Conservation (phyloP, 2,113 vertebrate species). For the Pteropus alecto region DNA sequence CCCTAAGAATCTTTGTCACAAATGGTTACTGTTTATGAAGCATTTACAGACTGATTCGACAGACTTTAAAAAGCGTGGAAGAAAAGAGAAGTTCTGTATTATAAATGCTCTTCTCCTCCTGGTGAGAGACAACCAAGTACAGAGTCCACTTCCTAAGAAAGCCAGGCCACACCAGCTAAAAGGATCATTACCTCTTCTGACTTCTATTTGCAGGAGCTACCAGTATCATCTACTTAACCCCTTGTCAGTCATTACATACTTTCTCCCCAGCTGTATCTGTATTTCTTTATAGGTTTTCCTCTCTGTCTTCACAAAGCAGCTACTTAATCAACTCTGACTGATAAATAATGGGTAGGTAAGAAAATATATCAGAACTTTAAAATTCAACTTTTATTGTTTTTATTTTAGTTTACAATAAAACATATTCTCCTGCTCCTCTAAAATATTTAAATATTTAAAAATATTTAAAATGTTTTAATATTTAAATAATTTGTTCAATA, state of each 20-base stretch:
- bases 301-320: background rate
- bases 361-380: background rate
- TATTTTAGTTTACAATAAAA: constrained; percentile 21
- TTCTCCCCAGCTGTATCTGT: background rate
- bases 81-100: background rate
- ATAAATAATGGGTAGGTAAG: background rate
- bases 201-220: background rate
- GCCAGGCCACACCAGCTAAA: background rate
- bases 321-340: background rate
- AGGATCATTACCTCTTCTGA: background rate
- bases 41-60: background rate
- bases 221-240: background rate
- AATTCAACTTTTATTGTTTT: background rate
- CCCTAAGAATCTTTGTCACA: background rate
- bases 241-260: background rate
- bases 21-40: constrained; percentile 6
- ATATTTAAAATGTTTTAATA: background rate
- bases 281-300: background rate
- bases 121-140: background rate
- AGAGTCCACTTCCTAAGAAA: background rate
- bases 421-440: background rate
- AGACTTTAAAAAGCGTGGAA: background rate
- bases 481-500: background rate
- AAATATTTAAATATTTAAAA: background rate
- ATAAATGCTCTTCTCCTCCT: background rate